Percentiles rank a stretch among this genome's conserved stretches.
Conservation (phyloP, 2,797 vertebrate genomes). For the Sebastolobus altivelis region DNA sequence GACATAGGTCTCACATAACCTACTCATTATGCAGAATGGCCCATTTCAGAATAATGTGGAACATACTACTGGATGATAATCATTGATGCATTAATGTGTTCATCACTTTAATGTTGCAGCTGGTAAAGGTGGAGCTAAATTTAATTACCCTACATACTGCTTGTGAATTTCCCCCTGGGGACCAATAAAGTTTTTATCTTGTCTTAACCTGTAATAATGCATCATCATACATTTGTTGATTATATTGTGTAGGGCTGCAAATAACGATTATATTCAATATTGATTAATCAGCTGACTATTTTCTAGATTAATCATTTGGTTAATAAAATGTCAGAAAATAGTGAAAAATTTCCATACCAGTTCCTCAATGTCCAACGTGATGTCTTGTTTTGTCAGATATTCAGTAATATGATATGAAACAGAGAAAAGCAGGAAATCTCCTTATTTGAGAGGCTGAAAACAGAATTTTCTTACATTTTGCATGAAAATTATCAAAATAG, state of each 20-base stretch:
- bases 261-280: too few relatives aligned
- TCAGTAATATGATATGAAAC: too few relatives aligned
- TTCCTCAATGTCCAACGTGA: too few relatives aligned
- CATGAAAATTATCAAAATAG: too few relatives aligned
- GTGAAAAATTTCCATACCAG: too few relatives aligned
- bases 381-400: too few relatives aligned
- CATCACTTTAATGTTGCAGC: neutral
- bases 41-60: neutral
- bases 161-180: neutral
- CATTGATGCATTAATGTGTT: neutral
- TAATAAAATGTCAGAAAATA: accelerated
- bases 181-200: neutral
- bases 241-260: neutral
- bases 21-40: neutral
- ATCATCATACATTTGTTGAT: neutral
- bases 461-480: too few relatives aligned
- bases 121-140: neutral
- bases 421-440: too few relatives aligned
- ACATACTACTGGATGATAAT: neutral
- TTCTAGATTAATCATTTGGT: too few relatives aligned
- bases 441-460: too few relatives aligned
- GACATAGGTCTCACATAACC: too few relatives aligned
- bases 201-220: neutral
- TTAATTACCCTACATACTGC: neutral
- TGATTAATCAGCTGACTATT: too few relatives aligned